Evolutionary conservation across 1,140 invertebrate species (phyloP).

Genomic region (Tribolium castaneum): DNA sequence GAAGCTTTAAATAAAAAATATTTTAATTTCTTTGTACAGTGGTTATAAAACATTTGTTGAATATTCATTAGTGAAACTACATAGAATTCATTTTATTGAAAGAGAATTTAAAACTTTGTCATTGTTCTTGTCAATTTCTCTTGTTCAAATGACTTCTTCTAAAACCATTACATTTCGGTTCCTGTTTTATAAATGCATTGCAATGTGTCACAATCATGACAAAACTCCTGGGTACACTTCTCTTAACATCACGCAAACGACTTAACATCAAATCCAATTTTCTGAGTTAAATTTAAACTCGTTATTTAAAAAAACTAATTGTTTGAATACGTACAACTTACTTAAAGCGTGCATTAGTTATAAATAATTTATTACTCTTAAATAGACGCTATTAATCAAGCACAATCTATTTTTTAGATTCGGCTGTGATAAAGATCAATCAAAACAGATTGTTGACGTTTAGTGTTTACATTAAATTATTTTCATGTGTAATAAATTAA

Average conservation of each 20-base stretch:
- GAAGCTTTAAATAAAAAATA: neutral
- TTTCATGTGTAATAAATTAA: conserved; percentile 5
- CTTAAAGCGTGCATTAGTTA: no score
- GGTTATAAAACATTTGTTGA: neutral
- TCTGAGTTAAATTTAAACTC: neutral
- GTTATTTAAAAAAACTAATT: no score
- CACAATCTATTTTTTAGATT: no score
- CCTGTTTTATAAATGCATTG: neutral
- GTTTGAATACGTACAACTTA: no score
- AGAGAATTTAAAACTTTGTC: neutral
- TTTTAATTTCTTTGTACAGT: neutral
- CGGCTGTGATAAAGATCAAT: neutral
- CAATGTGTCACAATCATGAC: neutral
- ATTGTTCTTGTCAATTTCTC: neutral
- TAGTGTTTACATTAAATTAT: conserved; percentile 12
- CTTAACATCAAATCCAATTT: neutral
- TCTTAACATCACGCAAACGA: neutral
- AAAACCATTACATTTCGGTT: neutral
- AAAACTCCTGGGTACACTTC: neutral
- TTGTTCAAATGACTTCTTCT: neutral
- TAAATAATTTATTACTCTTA: no score
- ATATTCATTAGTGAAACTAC: neutral
- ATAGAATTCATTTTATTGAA: neutral
- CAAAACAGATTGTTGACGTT: conserved; percentile 6
- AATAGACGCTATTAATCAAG: no score